A percentile compares a stretch with the other conserved stretches of the same genome.
Conservation (phyloP, 2,113 vertebrate species). For the Aptenodytes patagonicus region DNA sequence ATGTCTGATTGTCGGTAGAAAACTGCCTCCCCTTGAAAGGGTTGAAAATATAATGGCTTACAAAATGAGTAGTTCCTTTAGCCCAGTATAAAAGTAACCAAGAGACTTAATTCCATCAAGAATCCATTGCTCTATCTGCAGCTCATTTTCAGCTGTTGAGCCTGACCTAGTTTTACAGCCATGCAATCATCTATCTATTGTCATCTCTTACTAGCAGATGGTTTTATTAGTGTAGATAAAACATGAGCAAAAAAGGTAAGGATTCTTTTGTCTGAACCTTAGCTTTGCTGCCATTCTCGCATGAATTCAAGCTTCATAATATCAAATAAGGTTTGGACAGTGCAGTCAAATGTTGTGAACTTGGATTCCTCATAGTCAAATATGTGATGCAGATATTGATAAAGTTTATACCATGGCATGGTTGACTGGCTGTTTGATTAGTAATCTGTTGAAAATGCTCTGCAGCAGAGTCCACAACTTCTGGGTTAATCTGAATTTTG, state of each 20-base stretch:
- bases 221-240: background rate
- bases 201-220: background rate
- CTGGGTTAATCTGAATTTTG: background rate
- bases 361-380: background rate
- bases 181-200: background rate
- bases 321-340: background rate
- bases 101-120: background rate
- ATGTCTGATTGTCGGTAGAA: background rate
- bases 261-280: background rate
- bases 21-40: background rate
- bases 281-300: background rate
- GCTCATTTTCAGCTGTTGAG: background rate
- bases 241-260: background rate
- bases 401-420: background rate
- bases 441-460: background rate
- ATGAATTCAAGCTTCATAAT: background rate
- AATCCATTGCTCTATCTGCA: background rate
- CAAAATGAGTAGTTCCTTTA: background rate
- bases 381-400: background rate
- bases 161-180: background rate
- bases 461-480: background rate
- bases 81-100: background rate
- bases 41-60: background rate
- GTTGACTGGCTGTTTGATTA: background rate
- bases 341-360: background rate